Evolutionary conservation across 2,797 vertebrate genomes (phyloP).

Genomic region (Microtus californicus): DNA sequence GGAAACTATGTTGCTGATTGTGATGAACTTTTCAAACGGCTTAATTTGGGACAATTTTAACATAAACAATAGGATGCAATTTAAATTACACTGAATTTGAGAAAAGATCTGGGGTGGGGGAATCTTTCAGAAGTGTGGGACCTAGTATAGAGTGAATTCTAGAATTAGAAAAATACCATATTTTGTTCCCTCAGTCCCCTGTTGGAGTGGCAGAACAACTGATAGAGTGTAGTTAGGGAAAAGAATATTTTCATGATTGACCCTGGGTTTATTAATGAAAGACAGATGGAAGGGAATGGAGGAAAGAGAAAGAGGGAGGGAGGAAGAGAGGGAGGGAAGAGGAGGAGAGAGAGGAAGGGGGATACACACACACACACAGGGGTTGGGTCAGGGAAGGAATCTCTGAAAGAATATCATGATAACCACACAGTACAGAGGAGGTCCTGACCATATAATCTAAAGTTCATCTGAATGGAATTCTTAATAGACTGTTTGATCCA

Average conservation of each 20-base stretch:
- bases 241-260: neutral
- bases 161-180: slow-evolving; percentile 5
- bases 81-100: neutral
- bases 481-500: neutral
- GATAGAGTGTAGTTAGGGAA: neutral
- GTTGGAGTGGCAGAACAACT: neutral
- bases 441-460: neutral
- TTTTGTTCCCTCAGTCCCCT: neutral
- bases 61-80: neutral
- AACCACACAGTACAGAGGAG: neutral
- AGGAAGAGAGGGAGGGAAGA: neutral
- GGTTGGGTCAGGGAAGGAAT: neutral
- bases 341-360: neutral
- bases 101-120: neutral
- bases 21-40: neutral
- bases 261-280: neutral
- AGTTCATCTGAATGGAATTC: neutral
- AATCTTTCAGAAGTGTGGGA: slow-evolving; percentile 12
- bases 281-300: neutral
- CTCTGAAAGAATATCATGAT: neutral
- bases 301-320: neutral
- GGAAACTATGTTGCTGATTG: neutral
- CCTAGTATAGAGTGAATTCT: neutral
- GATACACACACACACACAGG: too few relatives aligned
- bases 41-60: slow-evolving; percentile 28